Percentiles rank a stretch among this genome's conserved stretches.
Evolutionary conservation across 2,888 invertebrate genomes (phyloP).

Genomic region (Epinotia brunnichana): DNA sequence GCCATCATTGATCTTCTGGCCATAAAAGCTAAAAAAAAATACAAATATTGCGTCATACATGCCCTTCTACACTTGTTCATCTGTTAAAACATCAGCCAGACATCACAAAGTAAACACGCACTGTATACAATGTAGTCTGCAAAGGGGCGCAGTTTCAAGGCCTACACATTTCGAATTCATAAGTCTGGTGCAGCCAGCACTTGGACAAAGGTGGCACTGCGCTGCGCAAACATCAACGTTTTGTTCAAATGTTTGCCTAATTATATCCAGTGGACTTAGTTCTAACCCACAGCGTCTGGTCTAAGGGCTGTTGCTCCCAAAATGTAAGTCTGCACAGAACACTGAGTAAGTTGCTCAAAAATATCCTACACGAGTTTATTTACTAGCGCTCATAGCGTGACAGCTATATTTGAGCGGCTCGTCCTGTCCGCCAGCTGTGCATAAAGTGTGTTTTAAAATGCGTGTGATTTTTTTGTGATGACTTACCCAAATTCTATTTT

Average conservation of each 20-base stretch:
- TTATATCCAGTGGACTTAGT: constrained; percentile 60
- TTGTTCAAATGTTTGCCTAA: constrained; percentile 72
- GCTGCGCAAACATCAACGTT: constrained; percentile 68
- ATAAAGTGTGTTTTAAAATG: too few relatives aligned
- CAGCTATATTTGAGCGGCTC: too few relatives aligned
- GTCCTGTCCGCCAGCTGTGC: too few relatives aligned
- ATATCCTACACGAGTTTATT: too few relatives aligned
- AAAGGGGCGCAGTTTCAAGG: constrained; percentile 53
- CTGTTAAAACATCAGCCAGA: constrained; percentile 15
- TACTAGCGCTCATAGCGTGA: too few relatives aligned
- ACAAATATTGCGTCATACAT: too few relatives aligned
- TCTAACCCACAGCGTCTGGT: constrained; percentile 49
- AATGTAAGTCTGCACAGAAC: constrained; percentile 7
- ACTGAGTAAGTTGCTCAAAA: too few relatives aligned
- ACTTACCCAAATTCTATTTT: too few relatives aligned
- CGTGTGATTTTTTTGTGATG: too few relatives aligned
- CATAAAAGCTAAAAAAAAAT: too few relatives aligned
- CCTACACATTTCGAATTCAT: constrained; percentile 69
- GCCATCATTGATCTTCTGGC: background rate
- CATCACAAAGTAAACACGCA: constrained; percentile 27
- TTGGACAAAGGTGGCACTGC: constrained; percentile 61
- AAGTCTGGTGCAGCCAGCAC: constrained; percentile 55
- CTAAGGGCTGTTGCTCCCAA: constrained; percentile 47
- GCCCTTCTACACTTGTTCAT: too few relatives aligned
- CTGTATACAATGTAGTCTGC: constrained; percentile 49